A percentile compares a stretch with the other conserved stretches of the same genome.
Evolutionary conservation across 2,113 vertebrate species (phyloP).

Genomic region (Pardalotus punctatus): DNA sequence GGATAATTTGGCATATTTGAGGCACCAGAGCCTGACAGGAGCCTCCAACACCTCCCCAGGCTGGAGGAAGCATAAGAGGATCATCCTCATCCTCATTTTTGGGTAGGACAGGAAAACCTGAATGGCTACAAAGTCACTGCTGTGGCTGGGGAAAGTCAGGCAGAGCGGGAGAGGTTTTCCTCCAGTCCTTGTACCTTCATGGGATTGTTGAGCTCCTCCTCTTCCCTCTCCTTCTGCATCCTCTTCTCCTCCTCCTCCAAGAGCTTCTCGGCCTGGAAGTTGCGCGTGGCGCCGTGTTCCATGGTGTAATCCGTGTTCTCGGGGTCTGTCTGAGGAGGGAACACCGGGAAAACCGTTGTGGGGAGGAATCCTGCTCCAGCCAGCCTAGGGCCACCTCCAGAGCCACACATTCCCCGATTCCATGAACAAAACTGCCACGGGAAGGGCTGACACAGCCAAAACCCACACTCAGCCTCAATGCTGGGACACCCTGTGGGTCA

Average conservation of each 20-base stretch:
- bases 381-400: background rate
- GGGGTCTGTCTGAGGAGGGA: conserved; percentile 84
- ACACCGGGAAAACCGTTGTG: rapidly evolving
- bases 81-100: background rate
- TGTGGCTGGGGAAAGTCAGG: background rate
- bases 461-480: rapidly evolving
- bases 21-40: background rate
- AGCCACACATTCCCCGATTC: rapidly evolving
- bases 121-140: rapidly evolving
- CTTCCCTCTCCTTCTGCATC: conserved; percentile 87
- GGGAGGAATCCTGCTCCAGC: background rate
- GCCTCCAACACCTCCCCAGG: background rate
- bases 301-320: conserved; percentile 96
- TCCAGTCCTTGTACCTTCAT: conserved; percentile 82
- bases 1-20: background rate
- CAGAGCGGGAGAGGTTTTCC: background rate
- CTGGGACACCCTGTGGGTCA: background rate
- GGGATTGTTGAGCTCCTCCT: conserved; percentile 96
- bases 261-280: conserved; percentile 95
- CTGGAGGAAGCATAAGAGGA: background rate
- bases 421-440: rapidly evolving
- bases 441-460: background rate
- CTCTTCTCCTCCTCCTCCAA: conserved; percentile 93
- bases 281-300: conserved; percentile 92
- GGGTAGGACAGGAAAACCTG: background rate